phyloP scores from a whole-genome alignment of 2,888 invertebrate genomes.

The Rotaria sp. region DNA sequence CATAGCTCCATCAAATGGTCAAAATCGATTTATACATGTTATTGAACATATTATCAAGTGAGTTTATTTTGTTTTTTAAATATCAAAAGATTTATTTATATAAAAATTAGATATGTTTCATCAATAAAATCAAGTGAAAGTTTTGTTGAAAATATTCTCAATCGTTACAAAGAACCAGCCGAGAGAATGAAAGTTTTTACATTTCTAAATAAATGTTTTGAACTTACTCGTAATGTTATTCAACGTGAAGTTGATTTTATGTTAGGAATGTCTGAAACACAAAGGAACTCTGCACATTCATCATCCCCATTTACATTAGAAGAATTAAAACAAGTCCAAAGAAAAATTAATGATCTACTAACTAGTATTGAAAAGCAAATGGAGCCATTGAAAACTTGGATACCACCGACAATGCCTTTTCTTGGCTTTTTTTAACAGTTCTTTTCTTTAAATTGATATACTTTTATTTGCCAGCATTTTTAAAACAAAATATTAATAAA shows the following conservation, averaged over 20 bases:
- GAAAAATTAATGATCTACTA: neutral
- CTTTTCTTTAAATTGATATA: neutral
- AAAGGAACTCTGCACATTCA: neutral
- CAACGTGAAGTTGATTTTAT: neutral
- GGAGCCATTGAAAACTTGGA: neutral
- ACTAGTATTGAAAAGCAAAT: neutral
- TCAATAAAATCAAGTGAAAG: neutral
- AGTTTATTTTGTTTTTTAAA: neutral
- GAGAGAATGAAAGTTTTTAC: neutral
- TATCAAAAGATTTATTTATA: neutral
- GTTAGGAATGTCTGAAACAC: neutral
- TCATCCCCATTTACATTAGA: neutral
- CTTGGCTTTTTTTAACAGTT: neutral
- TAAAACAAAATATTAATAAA: neutral
- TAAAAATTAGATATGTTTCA: neutral
- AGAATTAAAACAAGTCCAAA: neutral
- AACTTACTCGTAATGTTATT: neutral
- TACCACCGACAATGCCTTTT: conserved; percentile 25
- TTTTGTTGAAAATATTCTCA: conserved; percentile 18
- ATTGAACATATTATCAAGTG: neutral
- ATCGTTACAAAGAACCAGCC: neutral
- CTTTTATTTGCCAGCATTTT: neutral
- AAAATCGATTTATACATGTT: neutral
- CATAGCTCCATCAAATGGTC: neutral
- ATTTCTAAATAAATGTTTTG: conserved; percentile 26